A percentile compares a stretch with the other conserved stretches of the same genome.
Conservation (phyloP, 2,113 vertebrate genomes). For the Perognathus longimembris region DNA sequence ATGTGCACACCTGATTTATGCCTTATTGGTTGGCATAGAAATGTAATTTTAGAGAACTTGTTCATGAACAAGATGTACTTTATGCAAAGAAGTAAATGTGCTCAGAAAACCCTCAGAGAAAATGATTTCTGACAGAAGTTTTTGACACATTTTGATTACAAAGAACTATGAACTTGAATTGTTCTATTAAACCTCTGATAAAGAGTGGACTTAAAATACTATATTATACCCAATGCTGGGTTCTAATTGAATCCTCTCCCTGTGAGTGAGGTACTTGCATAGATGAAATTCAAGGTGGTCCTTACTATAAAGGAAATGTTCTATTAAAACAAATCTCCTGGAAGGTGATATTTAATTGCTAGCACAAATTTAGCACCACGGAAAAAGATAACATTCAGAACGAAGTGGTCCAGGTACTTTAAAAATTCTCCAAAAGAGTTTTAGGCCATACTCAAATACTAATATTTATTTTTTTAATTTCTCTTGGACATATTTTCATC, state of each 20-base stretch:
- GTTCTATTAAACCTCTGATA: slow-evolving; percentile 36
- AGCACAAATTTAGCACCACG: background rate
- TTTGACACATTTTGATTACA: background rate
- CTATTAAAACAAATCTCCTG: slow-evolving; percentile 9
- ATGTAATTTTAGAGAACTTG: slow-evolving; percentile 16
- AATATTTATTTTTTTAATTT: background rate
- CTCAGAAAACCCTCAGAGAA: background rate
- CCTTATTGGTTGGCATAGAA: background rate
- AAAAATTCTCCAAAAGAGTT: background rate
- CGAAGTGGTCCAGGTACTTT: background rate
- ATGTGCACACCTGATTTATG: background rate
- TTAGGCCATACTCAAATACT: background rate
- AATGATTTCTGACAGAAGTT: background rate
- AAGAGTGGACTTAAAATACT: slow-evolving; percentile 55
- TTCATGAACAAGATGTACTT: slow-evolving; percentile 15
- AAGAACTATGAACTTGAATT: slow-evolving; percentile 61
- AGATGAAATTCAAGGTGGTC: slow-evolving; percentile 15
- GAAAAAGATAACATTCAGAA: background rate
- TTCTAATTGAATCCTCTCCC: slow-evolving; percentile 54
- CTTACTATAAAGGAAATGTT: slow-evolving; percentile 41
- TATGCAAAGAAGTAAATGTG: background rate
- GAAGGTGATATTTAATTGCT: background rate
- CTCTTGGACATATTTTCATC: background rate
- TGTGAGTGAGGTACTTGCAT: slow-evolving; percentile 38
- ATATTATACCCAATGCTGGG: background rate